phyloP scores from a whole-genome alignment of 2,113 vertebrate species.

The Cisticola juncidis region DNA sequence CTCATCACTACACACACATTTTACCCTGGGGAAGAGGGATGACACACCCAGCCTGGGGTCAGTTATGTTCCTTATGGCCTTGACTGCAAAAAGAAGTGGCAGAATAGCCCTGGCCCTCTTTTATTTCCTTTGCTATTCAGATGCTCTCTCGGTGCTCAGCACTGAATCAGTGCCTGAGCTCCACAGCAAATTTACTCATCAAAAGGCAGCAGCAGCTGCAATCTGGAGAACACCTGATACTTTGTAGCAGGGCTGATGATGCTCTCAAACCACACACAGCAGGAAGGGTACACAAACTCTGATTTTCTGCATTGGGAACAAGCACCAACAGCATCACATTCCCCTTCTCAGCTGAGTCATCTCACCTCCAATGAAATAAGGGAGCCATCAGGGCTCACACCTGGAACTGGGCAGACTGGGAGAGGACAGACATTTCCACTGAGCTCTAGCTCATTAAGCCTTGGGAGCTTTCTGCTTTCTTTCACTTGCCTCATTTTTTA shows the following conservation, averaged over 20 bases:
- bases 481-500: background rate
- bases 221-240: background rate
- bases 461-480: background rate
- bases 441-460: background rate
- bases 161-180: background rate
- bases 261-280: background rate
- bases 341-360: background rate
- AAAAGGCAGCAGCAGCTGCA: constrained; percentile 1
- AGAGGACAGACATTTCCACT: background rate
- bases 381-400: background rate
- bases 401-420: background rate
- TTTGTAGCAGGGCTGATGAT: background rate
- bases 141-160: background rate
- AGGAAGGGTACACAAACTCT: background rate
- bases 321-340: background rate
- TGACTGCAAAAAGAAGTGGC: background rate
- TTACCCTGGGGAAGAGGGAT: background rate
- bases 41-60: background rate
- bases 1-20: background rate
- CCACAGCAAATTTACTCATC: background rate
- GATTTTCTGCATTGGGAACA: background rate
- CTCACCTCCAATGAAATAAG: background rate
- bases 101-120: background rate
- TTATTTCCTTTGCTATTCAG: background rate
- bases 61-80: rapidly evolving